These are phyloP conservation scores for Epizoanthus stellaris DNA, from an alignment of 92 coral and sea anemone genomes.

Conservation along the genomic window DNA sequence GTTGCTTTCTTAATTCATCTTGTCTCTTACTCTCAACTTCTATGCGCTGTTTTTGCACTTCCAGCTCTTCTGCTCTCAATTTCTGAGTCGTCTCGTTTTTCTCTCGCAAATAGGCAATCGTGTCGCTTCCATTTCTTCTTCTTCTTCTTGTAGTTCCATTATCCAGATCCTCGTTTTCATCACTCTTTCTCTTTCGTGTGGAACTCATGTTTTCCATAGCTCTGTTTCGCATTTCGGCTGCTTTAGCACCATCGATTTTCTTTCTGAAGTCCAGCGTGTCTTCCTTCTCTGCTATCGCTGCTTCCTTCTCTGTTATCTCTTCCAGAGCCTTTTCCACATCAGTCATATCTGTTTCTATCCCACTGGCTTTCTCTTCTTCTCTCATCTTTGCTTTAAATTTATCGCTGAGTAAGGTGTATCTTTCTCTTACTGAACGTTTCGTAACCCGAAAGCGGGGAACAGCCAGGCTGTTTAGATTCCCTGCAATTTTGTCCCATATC, in stretches of 20 bases:
- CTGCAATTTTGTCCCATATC: constrained; percentile 54
- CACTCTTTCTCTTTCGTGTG: too few species aligned
- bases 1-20: constrained; percentile 52
- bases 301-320: constrained; percentile 17
- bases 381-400: too few species aligned
- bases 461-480: constrained; percentile 12
- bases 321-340: too few species aligned
- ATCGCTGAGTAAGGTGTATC: not conserved
- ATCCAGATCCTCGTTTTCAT: too few species aligned
- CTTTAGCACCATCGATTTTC: constrained; percentile 9
- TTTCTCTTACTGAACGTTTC: constrained; percentile 36
- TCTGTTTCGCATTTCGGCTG: not conserved
- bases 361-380: too few species aligned
- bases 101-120: too few species aligned
- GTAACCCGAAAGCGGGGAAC: constrained; percentile 28
- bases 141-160: too few species aligned
- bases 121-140: too few species aligned
- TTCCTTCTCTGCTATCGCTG: constrained; percentile 15
- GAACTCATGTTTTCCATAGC: too few species aligned
- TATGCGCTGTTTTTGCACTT: constrained; percentile 44
- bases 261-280: constrained; percentile 34
- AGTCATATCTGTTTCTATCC: too few species aligned
- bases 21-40: constrained; percentile 51
- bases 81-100: too few species aligned
- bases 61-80: constrained; percentile 47